Conservation (phyloP, 2,888 invertebrate genomes). For the Aleiodes alternator region DNA sequence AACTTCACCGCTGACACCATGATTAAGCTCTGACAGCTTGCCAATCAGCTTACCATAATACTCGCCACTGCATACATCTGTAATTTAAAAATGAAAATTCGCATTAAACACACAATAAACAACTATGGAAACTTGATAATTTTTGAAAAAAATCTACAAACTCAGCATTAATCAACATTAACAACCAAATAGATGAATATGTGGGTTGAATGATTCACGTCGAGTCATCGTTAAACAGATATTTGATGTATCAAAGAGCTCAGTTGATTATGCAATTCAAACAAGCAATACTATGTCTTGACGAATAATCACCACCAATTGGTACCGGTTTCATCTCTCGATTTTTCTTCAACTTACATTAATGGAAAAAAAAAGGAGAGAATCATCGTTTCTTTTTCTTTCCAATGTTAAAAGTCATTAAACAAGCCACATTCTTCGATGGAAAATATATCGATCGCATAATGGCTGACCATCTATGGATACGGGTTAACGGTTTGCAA, state of each 20-base stretch:
- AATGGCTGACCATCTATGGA: conserved; percentile 31
- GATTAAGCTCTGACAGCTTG: conserved; percentile 86
- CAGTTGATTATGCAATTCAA: conserved; percentile 14
- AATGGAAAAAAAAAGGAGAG: too few relatives aligned
- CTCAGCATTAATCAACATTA: conserved; percentile 25
- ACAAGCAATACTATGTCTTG: conserved; percentile 4
- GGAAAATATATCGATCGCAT: conserved; percentile 25
- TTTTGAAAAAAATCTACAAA: background rate
- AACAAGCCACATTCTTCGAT: conserved; percentile 20
- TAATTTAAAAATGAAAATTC: conserved; percentile 46
- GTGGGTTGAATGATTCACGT: background rate
- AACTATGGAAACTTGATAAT: background rate
- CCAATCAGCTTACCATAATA: conserved; percentile 89
- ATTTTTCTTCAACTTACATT: background rate
- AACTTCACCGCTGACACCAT: conserved; percentile 90
- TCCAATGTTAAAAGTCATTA: conserved; percentile 7
- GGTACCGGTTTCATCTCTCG: conserved; percentile 16
- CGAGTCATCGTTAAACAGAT: conserved; percentile 24
- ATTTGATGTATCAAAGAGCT: conserved; percentile 9
- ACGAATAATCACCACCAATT: conserved; percentile 27
- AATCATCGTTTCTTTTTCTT: background rate
- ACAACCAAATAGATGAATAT: background rate
- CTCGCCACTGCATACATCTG: conserved; percentile 75
- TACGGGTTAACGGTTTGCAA: conserved; percentile 27
- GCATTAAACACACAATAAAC: conserved; percentile 3